phyloP scores from a whole-genome alignment of 2,113 vertebrate genomes.

The Tachuris rubrigastra region DNA sequence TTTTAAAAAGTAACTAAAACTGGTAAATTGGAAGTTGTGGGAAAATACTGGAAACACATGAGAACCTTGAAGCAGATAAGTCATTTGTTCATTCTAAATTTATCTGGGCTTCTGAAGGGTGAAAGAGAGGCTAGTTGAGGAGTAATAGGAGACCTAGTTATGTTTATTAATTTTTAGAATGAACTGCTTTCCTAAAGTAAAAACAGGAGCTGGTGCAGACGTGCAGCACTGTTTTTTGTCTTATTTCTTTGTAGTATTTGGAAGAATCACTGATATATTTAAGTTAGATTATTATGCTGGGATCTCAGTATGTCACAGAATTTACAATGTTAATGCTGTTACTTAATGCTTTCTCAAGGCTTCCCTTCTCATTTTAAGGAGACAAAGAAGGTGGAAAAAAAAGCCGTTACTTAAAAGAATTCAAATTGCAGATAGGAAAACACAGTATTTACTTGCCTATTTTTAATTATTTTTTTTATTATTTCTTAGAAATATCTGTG shows the following conservation, averaged over 20 bases:
- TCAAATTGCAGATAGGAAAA: background rate
- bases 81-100: background rate
- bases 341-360: background rate
- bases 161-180: background rate
- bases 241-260: background rate
- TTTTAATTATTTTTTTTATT: background rate
- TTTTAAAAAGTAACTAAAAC: background rate
- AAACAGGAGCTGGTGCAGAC: background rate
- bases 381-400: background rate
- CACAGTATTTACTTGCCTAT: background rate
- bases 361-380: background rate
- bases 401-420: background rate
- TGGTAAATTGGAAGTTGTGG: rapidly evolving
- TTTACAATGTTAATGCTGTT: background rate
- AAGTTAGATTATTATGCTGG: background rate
- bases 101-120: background rate
- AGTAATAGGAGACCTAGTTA: background rate
- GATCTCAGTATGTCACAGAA: background rate
- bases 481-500: background rate
- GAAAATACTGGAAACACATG: background rate
- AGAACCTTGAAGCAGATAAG: background rate
- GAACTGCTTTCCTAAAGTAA: background rate
- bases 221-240: background rate
- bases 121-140: background rate
- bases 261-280: background rate